These are phyloP conservation scores for Drosophila histrio DNA, from an alignment of 2,888 invertebrate genomes.

Conservation along the genomic window DNA sequence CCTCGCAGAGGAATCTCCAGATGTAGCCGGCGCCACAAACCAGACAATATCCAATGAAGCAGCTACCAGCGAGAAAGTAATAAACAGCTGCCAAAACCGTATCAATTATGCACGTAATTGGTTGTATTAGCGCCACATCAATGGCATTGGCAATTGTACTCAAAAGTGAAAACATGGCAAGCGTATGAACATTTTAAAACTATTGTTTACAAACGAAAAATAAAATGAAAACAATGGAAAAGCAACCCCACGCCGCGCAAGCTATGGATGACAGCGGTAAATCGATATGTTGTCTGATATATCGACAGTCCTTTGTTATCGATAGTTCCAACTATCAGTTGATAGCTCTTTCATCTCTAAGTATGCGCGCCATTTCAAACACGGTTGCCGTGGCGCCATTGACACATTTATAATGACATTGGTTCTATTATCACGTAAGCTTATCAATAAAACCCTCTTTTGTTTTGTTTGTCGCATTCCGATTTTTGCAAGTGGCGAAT, in stretches of 20 bases:
- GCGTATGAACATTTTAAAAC: conserved; percentile 22
- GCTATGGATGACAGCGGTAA: neutral
- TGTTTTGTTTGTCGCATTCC: too few species aligned
- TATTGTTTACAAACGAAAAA: conserved; percentile 8
- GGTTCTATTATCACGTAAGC: too few species aligned
- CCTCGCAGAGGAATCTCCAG: conserved; percentile 27
- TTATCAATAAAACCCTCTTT: too few species aligned
- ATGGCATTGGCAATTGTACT: conserved; percentile 20
- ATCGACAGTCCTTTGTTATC: neutral
- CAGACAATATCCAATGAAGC: conserved; percentile 50
- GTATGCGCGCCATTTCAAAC: neutral
- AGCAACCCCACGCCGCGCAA: neutral
- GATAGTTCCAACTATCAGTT: neutral
- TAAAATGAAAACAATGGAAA: conserved; percentile 22
- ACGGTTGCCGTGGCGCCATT: too few species aligned
- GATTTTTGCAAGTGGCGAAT: too few species aligned
- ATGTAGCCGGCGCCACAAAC: conserved; percentile 21
- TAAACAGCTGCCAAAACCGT: conserved; percentile 27
- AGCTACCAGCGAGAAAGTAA: conserved; percentile 53
- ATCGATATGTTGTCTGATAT: too few species aligned
- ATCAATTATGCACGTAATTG: conserved; percentile 31
- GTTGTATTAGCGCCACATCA: conserved; percentile 42
- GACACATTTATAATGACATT: too few species aligned
- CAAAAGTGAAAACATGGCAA: conserved; percentile 41
- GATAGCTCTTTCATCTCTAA: neutral